A percentile compares a stretch with the other conserved stretches of the same genome.
Conservation (phyloP, 1,140 invertebrate species). For the Apis dorsata region DNA sequence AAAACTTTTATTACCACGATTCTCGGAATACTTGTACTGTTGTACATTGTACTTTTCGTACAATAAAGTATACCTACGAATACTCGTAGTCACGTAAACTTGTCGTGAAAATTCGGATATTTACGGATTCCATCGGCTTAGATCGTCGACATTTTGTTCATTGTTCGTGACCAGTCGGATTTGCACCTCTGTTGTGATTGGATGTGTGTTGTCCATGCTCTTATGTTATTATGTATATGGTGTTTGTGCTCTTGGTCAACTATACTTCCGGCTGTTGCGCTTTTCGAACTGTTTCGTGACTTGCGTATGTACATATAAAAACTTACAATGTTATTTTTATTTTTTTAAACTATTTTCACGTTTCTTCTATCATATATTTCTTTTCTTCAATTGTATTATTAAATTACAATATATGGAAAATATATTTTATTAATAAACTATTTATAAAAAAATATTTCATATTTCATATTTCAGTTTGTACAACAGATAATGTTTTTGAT, state of each 20-base stretch:
- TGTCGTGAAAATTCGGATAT: constrained; percentile 19
- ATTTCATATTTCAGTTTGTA: too few relatives aligned
- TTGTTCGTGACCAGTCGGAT: constrained; percentile 13
- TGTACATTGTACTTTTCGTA: not conserved
- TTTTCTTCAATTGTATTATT: too few relatives aligned
- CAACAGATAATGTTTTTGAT: too few relatives aligned
- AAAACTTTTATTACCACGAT: not conserved
- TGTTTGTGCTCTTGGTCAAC: not conserved
- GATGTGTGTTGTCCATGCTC: not conserved
- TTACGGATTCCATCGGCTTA: constrained; percentile 16
- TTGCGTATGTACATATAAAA: not conserved
- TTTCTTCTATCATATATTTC: not conserved
- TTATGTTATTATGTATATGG: not conserved
- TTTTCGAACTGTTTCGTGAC: too few relatives aligned
- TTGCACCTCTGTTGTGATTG: not conserved
- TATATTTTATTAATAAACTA: not conserved
- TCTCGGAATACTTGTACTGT: not conserved
- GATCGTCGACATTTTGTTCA: constrained; percentile 16
- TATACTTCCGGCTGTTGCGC: not conserved
- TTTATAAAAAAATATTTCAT: too few relatives aligned
- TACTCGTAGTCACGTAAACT: not conserved
- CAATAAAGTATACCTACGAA: not conserved
- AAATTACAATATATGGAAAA: not conserved
- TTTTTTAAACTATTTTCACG: not conserved
- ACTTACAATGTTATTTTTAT: not conserved